Evolutionary conservation across 2,113 vertebrate species (phyloP).

Genomic region (Ascaphus truei): DNA sequence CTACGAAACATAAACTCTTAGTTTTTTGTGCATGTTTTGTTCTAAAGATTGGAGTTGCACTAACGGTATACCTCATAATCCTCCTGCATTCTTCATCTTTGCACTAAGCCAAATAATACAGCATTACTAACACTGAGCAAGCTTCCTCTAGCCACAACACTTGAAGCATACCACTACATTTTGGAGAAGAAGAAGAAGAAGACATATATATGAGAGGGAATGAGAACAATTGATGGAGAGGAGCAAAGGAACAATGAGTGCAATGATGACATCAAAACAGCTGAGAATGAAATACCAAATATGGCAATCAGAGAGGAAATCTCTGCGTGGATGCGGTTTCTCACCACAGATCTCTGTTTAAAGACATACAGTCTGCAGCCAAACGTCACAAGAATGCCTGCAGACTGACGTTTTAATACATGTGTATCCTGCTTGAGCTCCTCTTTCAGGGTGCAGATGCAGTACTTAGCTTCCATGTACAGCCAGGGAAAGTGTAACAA

Average conservation of each 20-base stretch:
- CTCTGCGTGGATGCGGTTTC: conserved; percentile 76
- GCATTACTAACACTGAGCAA: conserved; percentile 70
- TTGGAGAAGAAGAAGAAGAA: conserved; percentile 52
- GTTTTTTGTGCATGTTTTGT: background rate
- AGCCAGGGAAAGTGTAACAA: background rate
- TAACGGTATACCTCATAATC: conserved; percentile 63
- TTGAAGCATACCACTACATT: conserved; percentile 65
- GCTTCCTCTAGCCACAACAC: conserved; percentile 71
- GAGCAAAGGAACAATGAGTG: conserved; percentile 42
- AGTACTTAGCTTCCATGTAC: background rate
- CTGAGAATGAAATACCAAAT: conserved; percentile 61
- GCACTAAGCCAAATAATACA: conserved; percentile 52
- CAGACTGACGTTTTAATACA: conserved; percentile 26
- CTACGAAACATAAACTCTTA: background rate
- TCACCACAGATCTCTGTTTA: conserved; percentile 38
- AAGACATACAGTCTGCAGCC: conserved; percentile 43
- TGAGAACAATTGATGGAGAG: conserved; percentile 52
- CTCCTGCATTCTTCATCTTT: conserved; percentile 38
- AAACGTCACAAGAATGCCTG: conserved; percentile 42
- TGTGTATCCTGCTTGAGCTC: background rate
- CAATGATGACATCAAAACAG: conserved; percentile 55
- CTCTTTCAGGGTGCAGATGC: background rate
- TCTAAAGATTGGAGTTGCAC: background rate
- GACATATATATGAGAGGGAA: conserved; percentile 53
- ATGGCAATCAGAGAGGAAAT: conserved; percentile 43